Evolutionary conservation across 2,888 invertebrate genomes (phyloP).

Genomic region (Chromoteleia sp.): DNA sequence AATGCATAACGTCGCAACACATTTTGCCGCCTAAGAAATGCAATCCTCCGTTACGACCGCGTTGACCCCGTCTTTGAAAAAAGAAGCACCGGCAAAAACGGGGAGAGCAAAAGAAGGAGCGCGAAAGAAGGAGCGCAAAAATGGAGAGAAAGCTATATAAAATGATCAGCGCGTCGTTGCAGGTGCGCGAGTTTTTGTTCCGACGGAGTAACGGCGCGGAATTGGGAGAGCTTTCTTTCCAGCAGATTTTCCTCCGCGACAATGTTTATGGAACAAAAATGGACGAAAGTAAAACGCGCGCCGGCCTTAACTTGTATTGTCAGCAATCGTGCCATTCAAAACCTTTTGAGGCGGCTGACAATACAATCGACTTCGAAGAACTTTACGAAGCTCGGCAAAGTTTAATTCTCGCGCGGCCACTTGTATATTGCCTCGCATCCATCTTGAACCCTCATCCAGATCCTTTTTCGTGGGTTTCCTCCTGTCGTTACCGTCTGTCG

Average conservation of each 20-base stretch:
- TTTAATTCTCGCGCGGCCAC: conserved; percentile 73
- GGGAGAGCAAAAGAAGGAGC: neutral
- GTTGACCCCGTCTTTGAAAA: conserved; percentile 37
- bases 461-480: conserved; percentile 76
- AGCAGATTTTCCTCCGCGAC: conserved; percentile 23
- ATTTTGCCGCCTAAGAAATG: conserved; percentile 65
- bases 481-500: conserved; percentile 77
- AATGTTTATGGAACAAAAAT: conserved; percentile 47
- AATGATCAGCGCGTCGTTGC: conserved; percentile 27
- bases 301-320: conserved; percentile 50
- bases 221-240: conserved; percentile 14
- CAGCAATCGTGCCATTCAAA: conserved; percentile 54
- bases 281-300: conserved; percentile 15
- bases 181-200: conserved; percentile 35
- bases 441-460: conserved; percentile 82
- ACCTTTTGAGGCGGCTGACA: conserved; percentile 50
- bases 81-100: conserved; percentile 1
- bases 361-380: conserved; percentile 68
- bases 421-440: conserved; percentile 79
- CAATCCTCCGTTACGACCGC: conserved; percentile 50
- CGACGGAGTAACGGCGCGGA: neutral
- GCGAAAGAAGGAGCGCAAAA: neutral
- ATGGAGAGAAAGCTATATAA: conserved; percentile 19
- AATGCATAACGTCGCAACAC: conserved; percentile 65
- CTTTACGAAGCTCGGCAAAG: conserved; percentile 68